These are phyloP conservation scores for Zaprionus capensis DNA, from an alignment of 1,140 invertebrate species.

Conservation along the genomic window DNA sequence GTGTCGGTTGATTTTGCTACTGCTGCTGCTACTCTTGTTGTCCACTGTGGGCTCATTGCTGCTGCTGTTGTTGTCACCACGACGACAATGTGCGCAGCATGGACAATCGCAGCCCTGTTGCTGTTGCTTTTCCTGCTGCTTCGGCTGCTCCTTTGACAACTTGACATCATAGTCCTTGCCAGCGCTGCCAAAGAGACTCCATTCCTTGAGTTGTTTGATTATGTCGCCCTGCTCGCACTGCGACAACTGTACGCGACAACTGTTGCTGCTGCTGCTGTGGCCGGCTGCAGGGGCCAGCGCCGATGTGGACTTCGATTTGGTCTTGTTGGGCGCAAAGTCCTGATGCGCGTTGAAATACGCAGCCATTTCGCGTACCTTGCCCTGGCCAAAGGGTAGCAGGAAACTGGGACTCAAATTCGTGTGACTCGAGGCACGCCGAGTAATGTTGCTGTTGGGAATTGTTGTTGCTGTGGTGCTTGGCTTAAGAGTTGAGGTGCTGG, in stretches of 20 bases:
- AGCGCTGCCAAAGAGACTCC: slow-evolving; percentile 85
- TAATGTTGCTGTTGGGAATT: slow-evolving; percentile 37
- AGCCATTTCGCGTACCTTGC: slow-evolving; percentile 85
- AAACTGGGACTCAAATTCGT: slow-evolving; percentile 70
- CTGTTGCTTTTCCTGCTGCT: slow-evolving; percentile 12
- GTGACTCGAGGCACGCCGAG: slow-evolving; percentile 61
- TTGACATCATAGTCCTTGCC: slow-evolving; percentile 72
- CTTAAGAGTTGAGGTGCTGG: slow-evolving; percentile 55
- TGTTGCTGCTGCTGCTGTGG: slow-evolving; percentile 39
- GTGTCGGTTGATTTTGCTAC: background rate
- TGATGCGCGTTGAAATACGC: slow-evolving; percentile 85
- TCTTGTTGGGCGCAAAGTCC: slow-evolving; percentile 47
- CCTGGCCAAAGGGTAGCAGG: slow-evolving; percentile 62
- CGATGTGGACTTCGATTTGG: slow-evolving; percentile 70
- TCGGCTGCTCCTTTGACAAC: slow-evolving; percentile 29
- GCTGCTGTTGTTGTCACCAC: slow-evolving; percentile 15
- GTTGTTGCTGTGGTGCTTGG: slow-evolving; percentile 42
- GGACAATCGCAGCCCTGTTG: slow-evolving; percentile 58
- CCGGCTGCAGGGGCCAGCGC: slow-evolving; percentile 34
- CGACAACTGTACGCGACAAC: slow-evolving; percentile 69
- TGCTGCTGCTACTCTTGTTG: slow-evolving; percentile 16
- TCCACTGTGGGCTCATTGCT: background rate
- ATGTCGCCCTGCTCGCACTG: slow-evolving; percentile 85
- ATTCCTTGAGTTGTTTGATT: slow-evolving; percentile 86
- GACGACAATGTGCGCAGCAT: slow-evolving; percentile 65